These are phyloP conservation scores for Castor canadensis DNA, from an alignment of 2,113 vertebrate species.

Conservation along the genomic window DNA sequence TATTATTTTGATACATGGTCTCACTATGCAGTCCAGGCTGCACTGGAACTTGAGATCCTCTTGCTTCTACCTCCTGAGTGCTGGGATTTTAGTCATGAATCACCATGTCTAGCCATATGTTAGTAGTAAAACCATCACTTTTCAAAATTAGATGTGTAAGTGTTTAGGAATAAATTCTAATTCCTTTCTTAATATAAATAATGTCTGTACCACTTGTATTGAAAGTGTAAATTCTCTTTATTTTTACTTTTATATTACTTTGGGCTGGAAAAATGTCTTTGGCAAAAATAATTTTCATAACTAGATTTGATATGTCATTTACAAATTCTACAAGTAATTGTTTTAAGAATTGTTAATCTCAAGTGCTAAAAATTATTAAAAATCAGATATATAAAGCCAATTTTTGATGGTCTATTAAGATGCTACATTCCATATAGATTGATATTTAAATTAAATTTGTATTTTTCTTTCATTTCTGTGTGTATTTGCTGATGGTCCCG, in stretches of 20 bases:
- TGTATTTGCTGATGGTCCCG: neutral
- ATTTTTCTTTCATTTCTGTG: slow-evolving; percentile 16
- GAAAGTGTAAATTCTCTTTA: neutral
- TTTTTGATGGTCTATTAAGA: neutral
- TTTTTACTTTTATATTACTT: slow-evolving; percentile 36
- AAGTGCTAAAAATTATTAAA: neutral
- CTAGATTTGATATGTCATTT: neutral
- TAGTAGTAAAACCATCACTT: slow-evolving; percentile 27
- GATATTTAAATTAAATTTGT: slow-evolving; percentile 25
- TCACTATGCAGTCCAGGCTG: neutral
- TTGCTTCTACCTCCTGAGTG: neutral
- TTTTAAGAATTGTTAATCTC: slow-evolving; percentile 37
- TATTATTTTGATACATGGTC: neutral
- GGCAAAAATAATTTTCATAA: slow-evolving; percentile 14
- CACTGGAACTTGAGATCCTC: neutral
- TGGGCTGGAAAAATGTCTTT: slow-evolving; percentile 7
- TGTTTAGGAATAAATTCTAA: neutral
- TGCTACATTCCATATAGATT: neutral
- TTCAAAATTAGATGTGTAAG: neutral
- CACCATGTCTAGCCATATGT: neutral
- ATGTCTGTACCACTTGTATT: neutral
- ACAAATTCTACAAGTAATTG: neutral
- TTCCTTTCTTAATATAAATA: neutral
- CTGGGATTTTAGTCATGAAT: neutral
- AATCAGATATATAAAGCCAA: neutral